Conservation (phyloP, 2,797 vertebrate genomes). For the Ammospiza maritima region DNA sequence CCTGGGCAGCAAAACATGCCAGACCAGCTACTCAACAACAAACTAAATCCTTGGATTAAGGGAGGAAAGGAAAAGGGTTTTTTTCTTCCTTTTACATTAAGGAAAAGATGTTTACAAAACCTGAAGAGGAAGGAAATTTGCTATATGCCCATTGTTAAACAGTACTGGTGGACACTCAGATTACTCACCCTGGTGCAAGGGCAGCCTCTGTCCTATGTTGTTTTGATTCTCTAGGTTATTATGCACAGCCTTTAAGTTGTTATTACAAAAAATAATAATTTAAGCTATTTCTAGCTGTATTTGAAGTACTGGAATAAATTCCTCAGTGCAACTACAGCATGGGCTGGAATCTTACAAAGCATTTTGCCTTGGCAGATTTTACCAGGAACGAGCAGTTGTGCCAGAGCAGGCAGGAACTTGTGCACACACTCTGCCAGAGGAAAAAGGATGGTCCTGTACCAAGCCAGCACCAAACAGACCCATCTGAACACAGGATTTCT, state of each 20-base stretch:
- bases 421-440: background rate
- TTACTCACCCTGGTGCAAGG: background rate
- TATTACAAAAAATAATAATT: background rate
- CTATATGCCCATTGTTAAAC: slow-evolving; percentile 43
- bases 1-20: background rate
- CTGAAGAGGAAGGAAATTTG: slow-evolving; percentile 28
- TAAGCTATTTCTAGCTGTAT: background rate
- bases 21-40: background rate
- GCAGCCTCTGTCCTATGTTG: background rate
- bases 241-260: background rate
- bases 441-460: background rate
- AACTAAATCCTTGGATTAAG: background rate
- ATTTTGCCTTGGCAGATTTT: background rate
- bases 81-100: slow-evolving; percentile 31
- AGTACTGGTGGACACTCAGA: background rate
- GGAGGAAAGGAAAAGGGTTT: background rate
- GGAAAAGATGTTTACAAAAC: slow-evolving; percentile 35
- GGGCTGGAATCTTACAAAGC: background rate
- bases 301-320: background rate
- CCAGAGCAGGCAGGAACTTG: background rate
- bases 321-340: background rate
- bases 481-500: background rate
- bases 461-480: background rate
- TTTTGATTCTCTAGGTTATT: background rate
- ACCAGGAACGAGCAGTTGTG: rapidly evolving